Evolutionary conservation across 2,888 invertebrate species (phyloP).

Genomic region (Helobdella robusta): DNA sequence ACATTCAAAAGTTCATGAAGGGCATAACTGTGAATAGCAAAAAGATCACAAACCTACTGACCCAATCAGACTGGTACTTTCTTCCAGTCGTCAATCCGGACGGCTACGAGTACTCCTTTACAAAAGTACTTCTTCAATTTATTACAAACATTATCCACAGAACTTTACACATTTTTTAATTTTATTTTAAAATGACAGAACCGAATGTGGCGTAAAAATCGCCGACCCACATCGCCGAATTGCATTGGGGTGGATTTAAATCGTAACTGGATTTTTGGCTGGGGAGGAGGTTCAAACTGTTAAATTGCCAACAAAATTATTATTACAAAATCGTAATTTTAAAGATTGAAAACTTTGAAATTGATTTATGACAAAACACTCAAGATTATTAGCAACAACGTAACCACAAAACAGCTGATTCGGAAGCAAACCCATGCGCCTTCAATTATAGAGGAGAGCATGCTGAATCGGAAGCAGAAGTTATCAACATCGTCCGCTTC

Average conservation of each 20-base stretch:
- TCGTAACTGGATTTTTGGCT: background rate
- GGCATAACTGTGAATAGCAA: background rate
- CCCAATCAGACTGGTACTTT: background rate
- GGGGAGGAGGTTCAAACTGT: background rate
- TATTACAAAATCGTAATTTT: too few relatives aligned
- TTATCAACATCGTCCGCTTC: background rate
- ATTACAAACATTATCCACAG: too few relatives aligned
- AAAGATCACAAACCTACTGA: background rate
- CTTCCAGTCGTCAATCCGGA: conserved; percentile 1
- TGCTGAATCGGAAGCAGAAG: background rate
- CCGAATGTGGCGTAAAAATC: background rate
- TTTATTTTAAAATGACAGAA: too few relatives aligned
- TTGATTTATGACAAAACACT: too few relatives aligned
- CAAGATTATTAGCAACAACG: too few relatives aligned
- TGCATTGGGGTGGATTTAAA: background rate
- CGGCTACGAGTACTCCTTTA: background rate
- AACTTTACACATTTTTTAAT: too few relatives aligned
- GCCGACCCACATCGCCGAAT: background rate
- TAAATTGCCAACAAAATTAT: too few relatives aligned
- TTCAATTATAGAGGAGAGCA: background rate
- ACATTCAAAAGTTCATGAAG: background rate
- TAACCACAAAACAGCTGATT: too few relatives aligned
- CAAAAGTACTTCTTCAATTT: too few relatives aligned
- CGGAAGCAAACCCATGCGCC: background rate
- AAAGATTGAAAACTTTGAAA: too few relatives aligned